These are phyloP conservation scores for Hydrotaea diabolus DNA, from an alignment of 2,888 invertebrate genomes.

Conservation along the genomic window DNA sequence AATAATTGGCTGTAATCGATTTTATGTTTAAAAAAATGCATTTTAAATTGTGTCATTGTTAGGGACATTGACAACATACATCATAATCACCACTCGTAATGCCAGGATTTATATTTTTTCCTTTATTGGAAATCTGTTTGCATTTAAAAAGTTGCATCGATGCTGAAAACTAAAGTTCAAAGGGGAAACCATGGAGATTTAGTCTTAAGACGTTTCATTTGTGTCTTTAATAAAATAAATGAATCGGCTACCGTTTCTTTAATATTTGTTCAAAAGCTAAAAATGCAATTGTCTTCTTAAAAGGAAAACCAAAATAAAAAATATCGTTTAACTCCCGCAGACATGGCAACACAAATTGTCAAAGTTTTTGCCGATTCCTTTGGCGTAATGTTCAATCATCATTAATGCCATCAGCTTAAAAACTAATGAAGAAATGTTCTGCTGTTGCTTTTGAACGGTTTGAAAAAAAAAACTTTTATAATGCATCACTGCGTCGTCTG, in stretches of 20 bases:
- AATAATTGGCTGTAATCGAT: constrained; percentile 6
- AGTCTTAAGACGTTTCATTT: not conserved
- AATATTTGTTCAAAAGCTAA: not conserved
- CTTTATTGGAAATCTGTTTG: too few relatives aligned
- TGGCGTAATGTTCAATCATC: constrained; percentile 35
- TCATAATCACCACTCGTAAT: too few relatives aligned
- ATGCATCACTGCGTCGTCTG: constrained; percentile 33
- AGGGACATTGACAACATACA: not conserved
- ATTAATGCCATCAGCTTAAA: constrained; percentile 49
- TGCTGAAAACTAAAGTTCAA: too few relatives aligned
- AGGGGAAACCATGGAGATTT: too few relatives aligned
- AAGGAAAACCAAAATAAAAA: not conserved
- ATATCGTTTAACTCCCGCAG: not conserved
- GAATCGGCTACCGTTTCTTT: too few relatives aligned
- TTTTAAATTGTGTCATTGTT: not conserved
- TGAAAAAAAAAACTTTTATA: constrained; percentile 36
- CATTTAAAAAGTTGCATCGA: too few relatives aligned
- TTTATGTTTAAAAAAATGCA: too few relatives aligned
- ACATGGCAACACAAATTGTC: constrained; percentile 5
- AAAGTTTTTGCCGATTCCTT: not conserved
- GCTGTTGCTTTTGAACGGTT: not conserved
- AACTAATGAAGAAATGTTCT: constrained; percentile 40
- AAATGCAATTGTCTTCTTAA: not conserved
- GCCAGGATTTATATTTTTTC: too few relatives aligned
- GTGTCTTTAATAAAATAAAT: not conserved